Evolutionary conservation across 2,888 invertebrate genomes (phyloP).

Genomic region (Epicampocera succincta): DNA sequence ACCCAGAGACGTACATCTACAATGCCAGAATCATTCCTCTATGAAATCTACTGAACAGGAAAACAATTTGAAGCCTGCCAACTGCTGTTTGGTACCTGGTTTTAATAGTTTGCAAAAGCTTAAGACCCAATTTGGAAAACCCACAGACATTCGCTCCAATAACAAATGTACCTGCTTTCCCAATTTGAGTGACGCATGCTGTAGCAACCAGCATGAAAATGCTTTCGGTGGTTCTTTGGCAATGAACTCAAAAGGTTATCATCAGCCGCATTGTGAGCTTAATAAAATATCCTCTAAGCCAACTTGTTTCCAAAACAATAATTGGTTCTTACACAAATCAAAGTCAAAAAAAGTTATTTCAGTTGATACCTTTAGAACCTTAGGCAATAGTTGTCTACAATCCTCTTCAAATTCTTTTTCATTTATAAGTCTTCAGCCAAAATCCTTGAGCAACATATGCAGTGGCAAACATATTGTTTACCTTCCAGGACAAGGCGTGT

Average conservation of each 20-base stretch:
- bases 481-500: constrained; percentile 80
- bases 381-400: neutral
- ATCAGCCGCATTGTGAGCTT: constrained; percentile 11
- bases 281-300: neutral
- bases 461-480: constrained; percentile 91
- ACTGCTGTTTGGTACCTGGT: constrained; percentile 77
- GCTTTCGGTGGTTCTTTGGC: constrained; percentile 15
- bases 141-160: constrained; percentile 45
- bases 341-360: constrained; percentile 4
- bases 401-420: constrained; percentile 71
- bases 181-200: neutral
- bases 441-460: constrained; percentile 84
- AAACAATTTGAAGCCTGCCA: constrained; percentile 16
- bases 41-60: constrained; percentile 19
- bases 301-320: constrained; percentile 80
- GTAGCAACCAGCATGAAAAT: constrained; percentile 9
- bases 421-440: constrained; percentile 74
- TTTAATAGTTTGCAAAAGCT: constrained; percentile 88
- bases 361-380: neutral
- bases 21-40: constrained; percentile 27
- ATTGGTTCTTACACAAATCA: constrained; percentile 88
- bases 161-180: constrained; percentile 69
- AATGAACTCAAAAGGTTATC: constrained; percentile 4
- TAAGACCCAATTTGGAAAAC: constrained; percentile 87
- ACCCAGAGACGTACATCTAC: constrained; percentile 85